phyloP scores from a whole-genome alignment of 2,888 invertebrate genomes.

The Drosophila macrospina region DNA sequence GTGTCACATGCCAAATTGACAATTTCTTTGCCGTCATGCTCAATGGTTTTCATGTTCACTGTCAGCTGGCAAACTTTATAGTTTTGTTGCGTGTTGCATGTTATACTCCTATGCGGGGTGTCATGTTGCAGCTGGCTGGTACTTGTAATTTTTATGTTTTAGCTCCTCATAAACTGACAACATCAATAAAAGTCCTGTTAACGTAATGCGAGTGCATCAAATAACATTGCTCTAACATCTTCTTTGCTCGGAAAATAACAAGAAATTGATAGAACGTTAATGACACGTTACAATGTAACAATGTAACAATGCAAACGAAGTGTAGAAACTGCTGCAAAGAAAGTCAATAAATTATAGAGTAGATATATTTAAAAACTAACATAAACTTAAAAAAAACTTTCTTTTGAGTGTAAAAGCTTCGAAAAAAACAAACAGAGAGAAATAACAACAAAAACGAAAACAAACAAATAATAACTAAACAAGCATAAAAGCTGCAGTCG shows the following conservation, averaged over 20 bases:
- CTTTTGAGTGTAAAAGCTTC: too few relatives aligned
- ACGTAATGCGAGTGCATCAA: conserved; percentile 45
- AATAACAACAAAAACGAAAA: too few relatives aligned
- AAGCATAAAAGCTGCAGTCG: neutral
- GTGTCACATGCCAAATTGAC: conserved; percentile 66
- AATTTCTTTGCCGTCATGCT: conserved; percentile 49
- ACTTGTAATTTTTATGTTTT: conserved; percentile 25
- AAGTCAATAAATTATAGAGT: too few relatives aligned
- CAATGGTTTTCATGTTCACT: conserved; percentile 65
- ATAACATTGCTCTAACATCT: conserved; percentile 37
- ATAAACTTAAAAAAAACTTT: too few relatives aligned
- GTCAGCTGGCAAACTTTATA: conserved; percentile 51
- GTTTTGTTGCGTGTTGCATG: conserved; percentile 49
- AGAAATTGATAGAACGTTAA: conserved; percentile 28
- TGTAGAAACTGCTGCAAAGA: too few relatives aligned
- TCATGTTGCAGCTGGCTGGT: conserved; percentile 13
- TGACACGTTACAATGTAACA: conserved; percentile 23
- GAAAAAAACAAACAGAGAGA: too few relatives aligned
- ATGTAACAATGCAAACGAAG: too few relatives aligned
- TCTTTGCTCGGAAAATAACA: conserved; percentile 23
- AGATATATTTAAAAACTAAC: too few relatives aligned
- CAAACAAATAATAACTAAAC: neutral
- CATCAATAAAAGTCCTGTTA: conserved; percentile 55
- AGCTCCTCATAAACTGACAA: conserved; percentile 49
- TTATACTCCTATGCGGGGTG: conserved; percentile 15